Base-by-base conservation (phyloP, 2,888 invertebrate genomes). In the Pachymerium ferrugineum region DNA sequence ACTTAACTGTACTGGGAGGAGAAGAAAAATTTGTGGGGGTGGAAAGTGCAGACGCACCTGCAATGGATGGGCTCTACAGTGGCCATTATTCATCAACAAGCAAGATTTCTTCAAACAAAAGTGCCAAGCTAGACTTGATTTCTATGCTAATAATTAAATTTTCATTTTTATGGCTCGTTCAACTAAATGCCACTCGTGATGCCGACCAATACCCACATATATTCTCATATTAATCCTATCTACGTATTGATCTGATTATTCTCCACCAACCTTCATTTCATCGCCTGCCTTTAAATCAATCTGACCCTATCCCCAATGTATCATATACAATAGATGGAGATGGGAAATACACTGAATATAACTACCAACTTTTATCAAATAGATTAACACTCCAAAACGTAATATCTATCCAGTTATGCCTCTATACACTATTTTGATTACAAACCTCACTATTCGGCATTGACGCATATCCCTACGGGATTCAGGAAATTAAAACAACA, bases 141-240 rank as follows among this genome's bases (percentile, higher is more conserved):
- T 72, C 72, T 72, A 72, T 72, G 72, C 72, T 72, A 72, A 72
- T 72, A 72, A 72, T 72, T 72, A 72, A 72, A 72, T 72, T 72
- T 72, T 72, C 72, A 72, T 72, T 72, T 72, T 72, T 72, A 72
- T 72, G 47, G 42, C 42, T 28, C 25, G 42, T 71, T 28, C 28
- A 47, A 29, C 72, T 28, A 29, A 42, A 22, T 28, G 62, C 38
- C 38, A 35, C n/a, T n/a, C n/a, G n/a, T n/a, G n/a, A n/a, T n/a
- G n/a, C n/a, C n/a, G n/a, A n/a, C 54, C 25, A 54, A 54, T 54
- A 54, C 12, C 54, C 54, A 54, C 54, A 25, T 28, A 14, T 25
- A 54, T n/a, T n/a, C n/a, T 28, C 54, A 25, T 28, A 54, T 54
- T 54, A 54, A 54, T 54, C 28, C 54, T 28, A 54, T 22, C 54